Conservation (phyloP, 1,140 invertebrate species). For the Bombus sibiricus region DNA sequence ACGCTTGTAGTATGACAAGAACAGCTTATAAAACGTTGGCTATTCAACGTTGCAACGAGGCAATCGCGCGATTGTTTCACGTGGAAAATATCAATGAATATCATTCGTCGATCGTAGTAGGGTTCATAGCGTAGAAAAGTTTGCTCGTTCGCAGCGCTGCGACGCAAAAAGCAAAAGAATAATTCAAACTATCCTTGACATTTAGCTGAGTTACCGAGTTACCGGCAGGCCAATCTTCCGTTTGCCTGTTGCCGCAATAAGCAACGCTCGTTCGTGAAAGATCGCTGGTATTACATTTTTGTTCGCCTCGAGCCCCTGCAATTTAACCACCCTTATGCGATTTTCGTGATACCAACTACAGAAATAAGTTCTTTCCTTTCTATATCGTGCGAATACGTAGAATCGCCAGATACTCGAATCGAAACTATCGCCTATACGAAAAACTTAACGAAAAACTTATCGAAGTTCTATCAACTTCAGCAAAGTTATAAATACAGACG, state of each 20-base stretch:
- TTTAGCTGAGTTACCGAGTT: conserved; percentile 49
- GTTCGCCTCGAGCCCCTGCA: not conserved
- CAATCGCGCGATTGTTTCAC: not conserved
- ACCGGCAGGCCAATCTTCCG: conserved; percentile 47
- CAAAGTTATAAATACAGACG: too few relatives aligned
- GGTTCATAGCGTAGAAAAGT: conserved; percentile 17
- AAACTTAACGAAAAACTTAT: too few relatives aligned
- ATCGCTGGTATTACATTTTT: conserved; percentile 31
- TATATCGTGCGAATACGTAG: too few relatives aligned
- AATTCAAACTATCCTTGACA: conserved; percentile 54
- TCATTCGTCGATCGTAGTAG: conserved; percentile 10
- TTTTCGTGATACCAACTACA: not conserved
- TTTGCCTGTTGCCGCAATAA: conserved; percentile 45
- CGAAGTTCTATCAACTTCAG: too few relatives aligned
- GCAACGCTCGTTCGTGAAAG: conserved; percentile 38
- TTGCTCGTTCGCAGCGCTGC: not conserved
- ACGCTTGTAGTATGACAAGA: not conserved
- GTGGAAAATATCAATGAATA: conserved; percentile 32
- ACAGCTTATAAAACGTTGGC: not conserved
- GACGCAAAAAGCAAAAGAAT: conserved; percentile 49
- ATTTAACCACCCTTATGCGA: not conserved
- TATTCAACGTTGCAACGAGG: too few relatives aligned
- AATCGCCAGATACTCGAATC: too few relatives aligned
- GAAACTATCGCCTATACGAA: too few relatives aligned
- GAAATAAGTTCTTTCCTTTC: too few relatives aligned